phyloP scores from a whole-genome alignment of 64 coral and sea anemone species.

The Stichodactyla helianthus region DNA sequence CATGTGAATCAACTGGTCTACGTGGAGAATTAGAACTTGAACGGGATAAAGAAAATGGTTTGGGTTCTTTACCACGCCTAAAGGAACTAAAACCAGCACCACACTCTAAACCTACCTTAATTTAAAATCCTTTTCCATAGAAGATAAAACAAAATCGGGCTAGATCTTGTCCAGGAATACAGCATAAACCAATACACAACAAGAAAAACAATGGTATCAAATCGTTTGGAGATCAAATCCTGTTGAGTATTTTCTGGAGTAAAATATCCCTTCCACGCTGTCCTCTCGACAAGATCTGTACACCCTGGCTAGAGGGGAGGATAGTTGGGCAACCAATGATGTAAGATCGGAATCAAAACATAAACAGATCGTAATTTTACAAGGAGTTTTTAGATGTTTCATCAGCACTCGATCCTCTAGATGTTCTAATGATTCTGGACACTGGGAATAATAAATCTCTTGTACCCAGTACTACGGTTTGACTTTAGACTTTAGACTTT shows the following conservation, averaged over 20 bases:
- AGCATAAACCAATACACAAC: background rate
- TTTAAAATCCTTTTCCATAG: background rate
- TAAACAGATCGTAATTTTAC: constrained; percentile 7
- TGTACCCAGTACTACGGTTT: background rate
- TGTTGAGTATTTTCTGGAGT: background rate
- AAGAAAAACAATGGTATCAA: background rate
- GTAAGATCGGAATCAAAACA: constrained; percentile 31
- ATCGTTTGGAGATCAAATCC: background rate
- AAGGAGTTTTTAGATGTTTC: constrained; percentile 6
- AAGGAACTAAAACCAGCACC: background rate
- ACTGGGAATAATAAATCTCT: constrained; percentile 22
- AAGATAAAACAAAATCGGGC: background rate
- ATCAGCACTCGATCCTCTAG: background rate
- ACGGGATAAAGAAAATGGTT: background rate
- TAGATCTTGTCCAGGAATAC: background rate
- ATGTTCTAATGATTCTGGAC: background rate
- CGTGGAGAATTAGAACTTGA: background rate
- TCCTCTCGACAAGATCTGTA: background rate
- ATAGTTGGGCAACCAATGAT: background rate
- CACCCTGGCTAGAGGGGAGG: background rate
- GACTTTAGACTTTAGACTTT: no score
- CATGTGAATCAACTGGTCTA: background rate
- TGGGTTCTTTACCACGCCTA: background rate
- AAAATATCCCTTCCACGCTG: background rate
- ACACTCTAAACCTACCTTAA: background rate